Conservation (phyloP, 2,113 vertebrate species). For the cattle (Bos taurus) region ARS-UCD2.0 NC_037329.1:92918501-92919000, state of each 20-base stretch:
- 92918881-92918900: too few species aligned
- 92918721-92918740: neutral
- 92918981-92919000: too few species aligned
- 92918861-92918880: too few species aligned
- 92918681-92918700: neutral
- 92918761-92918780: too few species aligned
- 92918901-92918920: too few species aligned
- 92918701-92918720: neutral
- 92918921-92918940: too few species aligned
- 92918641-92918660: neutral
- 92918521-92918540: neutral
- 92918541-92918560: neutral
- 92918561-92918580: neutral
- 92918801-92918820: too few species aligned
- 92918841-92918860: too few species aligned
- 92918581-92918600: neutral
- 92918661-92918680: neutral
- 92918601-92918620: neutral
- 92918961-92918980: too few species aligned
- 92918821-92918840: too few species aligned
- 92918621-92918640: neutral
- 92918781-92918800: too few species aligned
- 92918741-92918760: neutral
- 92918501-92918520: rapidly evolving
- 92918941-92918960: too few species aligned